Conservation (phyloP, 2,797 vertebrate species). For the Poecile montanus region DNA sequence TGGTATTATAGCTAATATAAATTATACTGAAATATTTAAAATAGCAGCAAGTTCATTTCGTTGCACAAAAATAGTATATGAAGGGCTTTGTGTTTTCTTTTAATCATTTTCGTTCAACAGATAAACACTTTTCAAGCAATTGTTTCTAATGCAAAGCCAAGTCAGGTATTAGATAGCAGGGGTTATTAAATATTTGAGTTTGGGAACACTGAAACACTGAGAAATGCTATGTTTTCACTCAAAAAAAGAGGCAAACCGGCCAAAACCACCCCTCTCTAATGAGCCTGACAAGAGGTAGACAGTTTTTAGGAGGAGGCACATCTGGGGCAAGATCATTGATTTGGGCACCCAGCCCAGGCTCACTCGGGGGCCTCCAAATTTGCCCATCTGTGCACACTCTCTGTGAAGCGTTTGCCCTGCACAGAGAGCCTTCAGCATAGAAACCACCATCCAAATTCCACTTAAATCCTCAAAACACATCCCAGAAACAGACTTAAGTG, state of each 20-base stretch:
- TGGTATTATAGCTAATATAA: conserved; percentile 60
- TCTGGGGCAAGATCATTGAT: conserved; percentile 30
- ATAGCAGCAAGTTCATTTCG: conserved; percentile 22
- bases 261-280: conserved; percentile 29
- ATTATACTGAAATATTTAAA: conserved; percentile 58
- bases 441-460: not conserved
- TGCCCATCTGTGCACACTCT: conserved; percentile 16
- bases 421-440: not conserved
- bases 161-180: conserved; percentile 34
- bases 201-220: not conserved
- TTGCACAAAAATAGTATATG: conserved; percentile 31
- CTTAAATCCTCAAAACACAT: not conserved
- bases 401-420: not conserved
- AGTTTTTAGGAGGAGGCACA: conserved; percentile 29
- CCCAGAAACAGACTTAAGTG: not conserved
- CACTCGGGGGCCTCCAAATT: not conserved
- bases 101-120: conserved; percentile 42
- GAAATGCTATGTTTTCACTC: conserved; percentile 5
- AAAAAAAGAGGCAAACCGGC: not conserved
- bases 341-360: conserved; percentile 20
- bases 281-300: conserved; percentile 39
- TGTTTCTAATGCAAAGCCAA: conserved; percentile 32
- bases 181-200: conserved; percentile 11
- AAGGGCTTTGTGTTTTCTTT: conserved; percentile 42
- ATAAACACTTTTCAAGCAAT: conserved; percentile 48